Evolutionary conservation across 2,113 vertebrate genomes (phyloP).

Genomic region (Formicarius rufipectus): DNA sequence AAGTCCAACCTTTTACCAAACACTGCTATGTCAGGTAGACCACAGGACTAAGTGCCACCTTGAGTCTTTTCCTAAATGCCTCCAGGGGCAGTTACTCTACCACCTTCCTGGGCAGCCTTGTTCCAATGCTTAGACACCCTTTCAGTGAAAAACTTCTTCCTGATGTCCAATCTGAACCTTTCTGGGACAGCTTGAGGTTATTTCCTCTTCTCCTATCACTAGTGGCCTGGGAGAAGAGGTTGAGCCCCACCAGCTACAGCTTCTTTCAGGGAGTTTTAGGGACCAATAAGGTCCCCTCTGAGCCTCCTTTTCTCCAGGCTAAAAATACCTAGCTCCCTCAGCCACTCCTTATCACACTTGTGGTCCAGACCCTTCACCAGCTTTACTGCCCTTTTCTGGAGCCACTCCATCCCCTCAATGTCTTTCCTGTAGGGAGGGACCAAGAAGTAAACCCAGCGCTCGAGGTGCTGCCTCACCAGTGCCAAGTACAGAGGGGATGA

Average conservation of each 20-base stretch:
- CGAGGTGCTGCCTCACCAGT: neutral
- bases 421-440: rapidly evolving
- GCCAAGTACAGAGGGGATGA: rapidly evolving
- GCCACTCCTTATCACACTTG: neutral
- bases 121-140: neutral
- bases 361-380: neutral
- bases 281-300: neutral
- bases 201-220: neutral
- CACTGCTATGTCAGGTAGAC: neutral
- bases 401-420: rapidly evolving
- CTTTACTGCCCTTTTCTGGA: rapidly evolving
- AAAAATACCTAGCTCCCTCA: rapidly evolving
- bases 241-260: rapidly evolving
- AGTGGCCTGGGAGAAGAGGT: neutral
- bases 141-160: neutral
- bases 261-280: neutral
- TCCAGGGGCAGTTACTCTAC: neutral
- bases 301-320: neutral
- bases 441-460: neutral
- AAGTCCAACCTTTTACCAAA: neutral
- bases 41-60: rapidly evolving
- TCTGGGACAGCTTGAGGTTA: neutral
- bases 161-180: neutral
- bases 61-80: neutral
- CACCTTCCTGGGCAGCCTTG: neutral